A percentile compares a stretch with the other conserved stretches of the same genome.
Conservation (phyloP, 2,888 invertebrate species). For the Erpobdella octoculata region DNA sequence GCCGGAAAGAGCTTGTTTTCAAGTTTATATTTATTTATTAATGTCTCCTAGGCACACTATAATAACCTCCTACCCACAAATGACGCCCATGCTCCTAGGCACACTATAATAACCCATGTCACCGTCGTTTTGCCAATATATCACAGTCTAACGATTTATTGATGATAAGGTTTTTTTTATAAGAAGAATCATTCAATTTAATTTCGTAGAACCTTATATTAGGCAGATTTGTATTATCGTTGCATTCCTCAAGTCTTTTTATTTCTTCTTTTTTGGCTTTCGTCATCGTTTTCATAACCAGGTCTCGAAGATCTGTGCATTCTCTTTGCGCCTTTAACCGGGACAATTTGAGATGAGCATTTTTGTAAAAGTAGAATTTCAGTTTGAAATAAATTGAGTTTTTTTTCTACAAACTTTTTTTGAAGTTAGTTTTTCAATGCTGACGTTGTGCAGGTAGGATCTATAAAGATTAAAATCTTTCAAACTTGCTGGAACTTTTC, state of each 20-base stretch:
- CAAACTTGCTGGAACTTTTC: conserved; percentile 10
- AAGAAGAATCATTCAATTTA: too few species aligned
- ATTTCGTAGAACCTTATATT: neutral
- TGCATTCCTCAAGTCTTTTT: neutral
- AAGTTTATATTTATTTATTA: too few species aligned
- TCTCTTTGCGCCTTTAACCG: conserved; percentile 7
- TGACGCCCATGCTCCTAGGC: too few species aligned
- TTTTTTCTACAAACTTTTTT: conserved; percentile 3
- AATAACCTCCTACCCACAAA: too few species aligned
- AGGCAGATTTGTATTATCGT: too few species aligned
- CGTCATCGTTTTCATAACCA: conserved; percentile 3
- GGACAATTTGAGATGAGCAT: neutral
- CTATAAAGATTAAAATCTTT: conserved; percentile 25
- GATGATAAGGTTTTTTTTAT: too few species aligned
- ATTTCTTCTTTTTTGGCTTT: neutral
- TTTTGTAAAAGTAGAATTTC: neutral
- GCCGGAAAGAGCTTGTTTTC: too few species aligned
- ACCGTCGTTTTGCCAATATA: too few species aligned
- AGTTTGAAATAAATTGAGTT: neutral
- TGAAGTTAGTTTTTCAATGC: conserved; percentile 13
- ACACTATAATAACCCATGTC: too few species aligned
- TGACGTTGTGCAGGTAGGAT: conserved; percentile 27
- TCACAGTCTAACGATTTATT: too few species aligned
- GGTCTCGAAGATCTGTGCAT: neutral
- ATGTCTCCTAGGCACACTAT: too few species aligned